Percentiles rank a stretch among this genome's conserved stretches.
Evolutionary conservation across 1,140 invertebrate species (phyloP).

Genomic region (Grapholita molesta): DNA sequence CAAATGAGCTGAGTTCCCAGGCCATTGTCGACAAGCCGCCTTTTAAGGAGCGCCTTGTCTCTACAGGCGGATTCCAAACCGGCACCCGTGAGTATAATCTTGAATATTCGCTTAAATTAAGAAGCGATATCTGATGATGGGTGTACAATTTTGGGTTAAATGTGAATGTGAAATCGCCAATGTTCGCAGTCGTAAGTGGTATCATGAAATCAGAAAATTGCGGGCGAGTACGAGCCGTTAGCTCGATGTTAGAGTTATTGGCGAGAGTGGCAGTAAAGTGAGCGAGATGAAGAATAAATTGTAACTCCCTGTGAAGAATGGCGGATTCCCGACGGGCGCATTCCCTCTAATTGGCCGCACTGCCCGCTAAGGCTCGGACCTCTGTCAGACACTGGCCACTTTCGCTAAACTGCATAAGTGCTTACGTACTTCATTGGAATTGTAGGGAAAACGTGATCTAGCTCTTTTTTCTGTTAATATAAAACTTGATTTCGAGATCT

Average conservation of each 20-base stretch:
- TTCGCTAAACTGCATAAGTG: conserved; percentile 36
- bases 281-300: conserved; percentile 26
- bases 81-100: conserved; percentile 41
- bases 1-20: conserved; percentile 74
- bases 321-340: conserved; percentile 42
- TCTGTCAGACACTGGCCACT: conserved; percentile 51
- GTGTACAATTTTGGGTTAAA: background rate
- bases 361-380: conserved; percentile 50
- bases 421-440: background rate
- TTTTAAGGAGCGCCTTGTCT: conserved; percentile 52
- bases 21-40: conserved; percentile 63
- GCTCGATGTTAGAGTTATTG: conserved; percentile 14
- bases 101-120: conserved; percentile 22
- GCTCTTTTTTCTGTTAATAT: background rate
- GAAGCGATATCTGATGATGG: conserved; percentile 14
- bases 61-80: conserved; percentile 61
- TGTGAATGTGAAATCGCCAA: conserved; percentile 3
- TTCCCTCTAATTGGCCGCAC: conserved; percentile 67
- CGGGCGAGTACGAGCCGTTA: background rate
- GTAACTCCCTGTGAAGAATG: conserved; percentile 48
- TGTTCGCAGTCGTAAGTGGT: conserved; percentile 1
- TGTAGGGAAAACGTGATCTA: background rate
- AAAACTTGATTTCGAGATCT: background rate
- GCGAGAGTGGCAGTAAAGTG: conserved; percentile 22
- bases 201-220: conserved; percentile 11